A percentile compares a stretch with the other conserved stretches of the same genome.
These are phyloP conservation scores for Cantharis flavilabris DNA, from an alignment of 2,888 invertebrate species.

Conservation along the genomic window DNA sequence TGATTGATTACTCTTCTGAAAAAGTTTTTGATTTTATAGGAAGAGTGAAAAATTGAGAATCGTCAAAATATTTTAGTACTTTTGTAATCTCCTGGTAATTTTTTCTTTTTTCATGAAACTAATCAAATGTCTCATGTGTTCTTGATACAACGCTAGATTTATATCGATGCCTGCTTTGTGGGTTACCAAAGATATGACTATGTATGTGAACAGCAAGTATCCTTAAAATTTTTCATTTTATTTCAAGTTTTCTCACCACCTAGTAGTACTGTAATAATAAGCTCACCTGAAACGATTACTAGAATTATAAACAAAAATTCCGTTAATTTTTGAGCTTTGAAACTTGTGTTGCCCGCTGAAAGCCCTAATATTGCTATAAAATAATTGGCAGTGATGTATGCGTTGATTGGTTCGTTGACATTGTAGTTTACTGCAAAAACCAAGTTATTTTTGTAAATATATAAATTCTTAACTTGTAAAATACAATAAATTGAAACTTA, in stretches of 20 bases:
- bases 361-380: conserved; percentile 24
- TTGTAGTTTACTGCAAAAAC: conserved; percentile 12
- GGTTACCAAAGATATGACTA: conserved; percentile 37
- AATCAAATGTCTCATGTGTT: conserved; percentile 37
- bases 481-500: too few species aligned
- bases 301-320: conserved; percentile 31
- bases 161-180: conserved; percentile 35
- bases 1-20: conserved; percentile 36
- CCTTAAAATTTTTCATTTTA: conserved; percentile 24
- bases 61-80: conserved; percentile 10
- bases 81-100: conserved; percentile 32
- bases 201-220: conserved; percentile 40
- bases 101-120: conserved; percentile 34
- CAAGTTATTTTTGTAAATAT: too few species aligned
- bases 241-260: too few species aligned
- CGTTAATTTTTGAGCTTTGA: conserved; percentile 17
- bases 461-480: too few species aligned
- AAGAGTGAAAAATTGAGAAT: background rate
- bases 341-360: conserved; percentile 27
- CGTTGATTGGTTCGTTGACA: conserved; percentile 12
- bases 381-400: conserved; percentile 32
- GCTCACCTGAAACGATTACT: conserved; percentile 28
- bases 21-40: background rate
- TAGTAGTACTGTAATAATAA: background rate
- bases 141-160: conserved; percentile 38